Evolutionary conservation across 2,888 invertebrate species (phyloP), one percentile per base, ranked within the genome.

Genomic region (Scrobipalpa atriplicella): DNA sequence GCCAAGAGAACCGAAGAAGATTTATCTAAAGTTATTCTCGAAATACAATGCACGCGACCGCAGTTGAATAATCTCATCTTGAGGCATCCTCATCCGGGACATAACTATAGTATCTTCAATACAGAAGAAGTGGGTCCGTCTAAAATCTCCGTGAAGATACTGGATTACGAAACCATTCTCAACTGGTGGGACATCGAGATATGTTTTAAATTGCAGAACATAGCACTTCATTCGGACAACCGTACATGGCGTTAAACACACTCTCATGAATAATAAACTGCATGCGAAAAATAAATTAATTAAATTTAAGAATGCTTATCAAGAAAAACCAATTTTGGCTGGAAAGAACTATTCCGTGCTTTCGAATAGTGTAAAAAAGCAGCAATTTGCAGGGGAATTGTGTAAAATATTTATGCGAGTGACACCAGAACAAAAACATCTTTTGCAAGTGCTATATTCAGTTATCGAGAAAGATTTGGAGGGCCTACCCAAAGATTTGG

Each of bases 51-150:
- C 5, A 75, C 82, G 0, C 77, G 84, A 43, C 65, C 70, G 0
- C 85, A 88, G 65, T 68, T 88, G 0, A 82, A 83, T 29, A 70
- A 77, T 11, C 64, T 87, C 1, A 71, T 88, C 19, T 79, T 74
- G 61, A 73, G 78, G n/a, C 67, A 73, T 38, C 87, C 87, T 0
- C 73, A 76, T 5, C 67, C 74, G 0, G 67, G 71, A 9, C 63
- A 67, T 0, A 78, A 78, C 9, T 77, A 79, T 10, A 71, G 80
- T 0, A 78, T 90, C 0, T 85, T 89, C 39, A 85, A 88, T n/a
- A 66, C 75, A 11, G 10, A 69, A 0, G 70, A 71, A 0, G 54
- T 67, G 0, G 9, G 69, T 7, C 80, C 79, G 0, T 71, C 75
- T 0, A 73, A 70, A 6, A 82, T 84, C 36, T 64, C 66, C 0